Conservation (phyloP, 2,113 vertebrate genomes). For the Electrona antarctica region DNA sequence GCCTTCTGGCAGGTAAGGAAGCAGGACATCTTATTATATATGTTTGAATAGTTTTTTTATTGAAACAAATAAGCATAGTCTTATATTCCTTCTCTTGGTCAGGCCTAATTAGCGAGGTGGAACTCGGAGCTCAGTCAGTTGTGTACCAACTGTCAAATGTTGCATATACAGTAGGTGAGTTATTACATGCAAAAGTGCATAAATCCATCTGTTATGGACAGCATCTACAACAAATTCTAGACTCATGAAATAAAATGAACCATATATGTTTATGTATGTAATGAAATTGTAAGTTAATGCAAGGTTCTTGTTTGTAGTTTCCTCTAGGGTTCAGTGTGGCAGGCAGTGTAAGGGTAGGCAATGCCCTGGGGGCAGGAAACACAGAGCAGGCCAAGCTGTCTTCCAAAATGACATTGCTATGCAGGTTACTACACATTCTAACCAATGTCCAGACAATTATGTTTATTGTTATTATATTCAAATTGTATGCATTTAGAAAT, state of each 20-base stretch:
- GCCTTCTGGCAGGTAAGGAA: conserved; percentile 84
- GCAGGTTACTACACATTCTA: conserved; percentile 62
- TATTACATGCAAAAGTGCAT: too few relatives aligned
- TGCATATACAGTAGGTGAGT: conserved; percentile 84
- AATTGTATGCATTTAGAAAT: too few relatives aligned
- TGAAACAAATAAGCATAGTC: neutral
- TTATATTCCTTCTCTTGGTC: conserved; percentile 2
- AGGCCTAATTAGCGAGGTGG: conserved; percentile 88
- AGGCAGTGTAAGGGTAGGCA: conserved; percentile 84
- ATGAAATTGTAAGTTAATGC: neutral
- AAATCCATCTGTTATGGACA: too few relatives aligned
- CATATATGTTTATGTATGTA: neutral
- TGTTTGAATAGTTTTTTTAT: too few relatives aligned
- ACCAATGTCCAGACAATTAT: too few relatives aligned
- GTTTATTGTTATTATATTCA: too few relatives aligned
- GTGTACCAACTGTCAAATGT: conserved; percentile 79
- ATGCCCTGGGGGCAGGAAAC: conserved; percentile 83
- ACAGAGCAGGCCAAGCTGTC: conserved; percentile 80
- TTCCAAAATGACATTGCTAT: conserved; percentile 74
- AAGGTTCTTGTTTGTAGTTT: conserved; percentile 72
- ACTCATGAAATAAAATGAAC: too few relatives aligned
- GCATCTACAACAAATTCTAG: too few relatives aligned
- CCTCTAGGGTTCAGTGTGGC: conserved; percentile 84
- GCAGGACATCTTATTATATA: neutral
- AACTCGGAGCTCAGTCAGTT: conserved; percentile 88